Percentiles rank a stretch among this genome's conserved stretches.
Conservation (phyloP, 53 echinoderm and acorn worm genomes). For the Holothuria scabra region DNA sequence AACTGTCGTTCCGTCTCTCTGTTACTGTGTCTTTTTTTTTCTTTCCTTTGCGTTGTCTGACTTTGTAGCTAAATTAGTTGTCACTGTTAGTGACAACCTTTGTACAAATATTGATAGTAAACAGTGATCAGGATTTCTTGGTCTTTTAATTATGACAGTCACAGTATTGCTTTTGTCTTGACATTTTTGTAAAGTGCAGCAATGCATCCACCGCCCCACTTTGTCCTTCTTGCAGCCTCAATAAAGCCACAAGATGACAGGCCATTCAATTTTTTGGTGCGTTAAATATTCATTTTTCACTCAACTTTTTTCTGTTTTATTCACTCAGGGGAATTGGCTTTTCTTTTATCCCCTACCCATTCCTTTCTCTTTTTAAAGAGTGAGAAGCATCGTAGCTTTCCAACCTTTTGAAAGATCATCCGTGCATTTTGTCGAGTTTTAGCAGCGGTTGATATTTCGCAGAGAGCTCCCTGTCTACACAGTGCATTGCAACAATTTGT, state of each 20-base stretch:
- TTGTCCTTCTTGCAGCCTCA: not conserved
- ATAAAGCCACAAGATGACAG: constrained; percentile 32
- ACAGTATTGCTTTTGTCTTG: constrained; percentile 21
- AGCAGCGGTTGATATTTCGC: constrained; percentile 27
- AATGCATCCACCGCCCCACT: constrained; percentile 11
- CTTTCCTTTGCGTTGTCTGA: not conserved
- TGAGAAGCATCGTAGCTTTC: constrained; percentile 3
- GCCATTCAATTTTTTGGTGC: constrained; percentile 16
- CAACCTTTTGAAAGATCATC: constrained; percentile 8
- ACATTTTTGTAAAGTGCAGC: constrained; percentile 19
- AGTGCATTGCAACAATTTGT: constrained; percentile 36
- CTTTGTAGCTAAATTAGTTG: constrained; percentile 26
- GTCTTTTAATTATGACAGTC: constrained; percentile 44
- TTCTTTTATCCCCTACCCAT: not conserved
- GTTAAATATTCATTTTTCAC: constrained; percentile 39
- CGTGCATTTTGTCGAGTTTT: constrained; percentile 34
- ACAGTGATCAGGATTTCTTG: constrained; percentile 34
- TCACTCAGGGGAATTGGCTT: not conserved
- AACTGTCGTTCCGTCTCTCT: not conserved
- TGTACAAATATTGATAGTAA: constrained; percentile 35
- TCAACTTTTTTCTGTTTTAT: constrained; percentile 3
- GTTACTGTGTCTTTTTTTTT: not conserved
- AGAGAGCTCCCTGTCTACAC: constrained; percentile 28
- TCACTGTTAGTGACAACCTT: constrained; percentile 27
- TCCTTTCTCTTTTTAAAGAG: not conserved